Evolutionary conservation across 2,888 invertebrate species (phyloP).

Genomic region (Rhagonycha lutea): DNA sequence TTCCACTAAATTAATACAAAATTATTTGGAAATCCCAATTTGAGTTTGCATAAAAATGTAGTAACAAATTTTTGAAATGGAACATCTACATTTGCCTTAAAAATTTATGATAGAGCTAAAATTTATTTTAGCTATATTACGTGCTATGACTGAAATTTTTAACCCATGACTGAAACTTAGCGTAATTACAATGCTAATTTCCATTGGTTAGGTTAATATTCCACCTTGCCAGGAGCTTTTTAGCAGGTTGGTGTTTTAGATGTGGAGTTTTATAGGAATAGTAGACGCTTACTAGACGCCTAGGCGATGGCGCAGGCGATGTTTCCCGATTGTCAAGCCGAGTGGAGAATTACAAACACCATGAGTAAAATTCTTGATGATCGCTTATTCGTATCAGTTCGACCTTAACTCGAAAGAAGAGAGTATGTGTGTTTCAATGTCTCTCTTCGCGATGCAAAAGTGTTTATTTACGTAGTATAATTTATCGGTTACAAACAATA

Average conservation of each 20-base stretch:
- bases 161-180: background rate
- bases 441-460: constrained; percentile 11
- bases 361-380: constrained; percentile 16
- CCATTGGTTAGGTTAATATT: background rate
- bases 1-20: background rate
- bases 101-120: background rate
- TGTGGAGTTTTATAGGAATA: constrained; percentile 5
- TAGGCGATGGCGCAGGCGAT: constrained; percentile 23
- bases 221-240: background rate
- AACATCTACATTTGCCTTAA: background rate
- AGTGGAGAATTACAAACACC: constrained; percentile 6
- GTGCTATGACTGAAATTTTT: background rate
- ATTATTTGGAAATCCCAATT: background rate
- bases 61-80: background rate
- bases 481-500: background rate
- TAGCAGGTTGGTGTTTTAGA: background rate
- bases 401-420: constrained; percentile 15
- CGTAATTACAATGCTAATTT: background rate
- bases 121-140: background rate
- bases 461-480: constrained; percentile 24
- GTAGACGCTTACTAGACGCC: constrained; percentile 25
- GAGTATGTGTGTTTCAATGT: constrained; percentile 6
- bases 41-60: background rate
- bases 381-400: constrained; percentile 17
- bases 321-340: constrained; percentile 12